These are phyloP conservation scores for Notospermus geniculatus DNA, from an alignment of 1,140 invertebrate genomes.

Conservation along the genomic window DNA sequence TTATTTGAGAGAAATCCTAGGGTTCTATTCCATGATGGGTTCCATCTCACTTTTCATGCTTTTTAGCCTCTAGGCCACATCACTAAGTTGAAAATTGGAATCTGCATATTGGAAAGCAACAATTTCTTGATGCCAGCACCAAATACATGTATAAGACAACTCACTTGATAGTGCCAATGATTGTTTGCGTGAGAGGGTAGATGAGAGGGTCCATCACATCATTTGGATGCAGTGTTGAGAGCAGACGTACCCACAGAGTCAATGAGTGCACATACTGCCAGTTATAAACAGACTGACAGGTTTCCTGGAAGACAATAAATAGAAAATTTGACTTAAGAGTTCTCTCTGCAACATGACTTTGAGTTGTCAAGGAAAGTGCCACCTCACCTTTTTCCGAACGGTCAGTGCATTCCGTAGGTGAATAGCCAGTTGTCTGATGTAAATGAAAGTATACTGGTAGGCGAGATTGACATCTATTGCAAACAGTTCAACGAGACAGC, in stretches of 20 bases:
- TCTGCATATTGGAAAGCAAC: too few species aligned
- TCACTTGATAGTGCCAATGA: conserved; percentile 57
- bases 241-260: conserved; percentile 73
- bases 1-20: too few species aligned
- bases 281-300: conserved; percentile 91
- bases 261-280: conserved; percentile 96
- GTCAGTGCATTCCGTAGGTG: conserved; percentile 91
- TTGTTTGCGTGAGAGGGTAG: conserved; percentile 91
- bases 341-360: too few species aligned
- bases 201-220: conserved; percentile 75
- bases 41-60: too few species aligned
- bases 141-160: too few species aligned
- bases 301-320: conserved; percentile 63
- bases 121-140: too few species aligned
- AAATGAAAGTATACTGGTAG: conserved; percentile 92
- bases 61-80: too few species aligned
- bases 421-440: conserved; percentile 94
- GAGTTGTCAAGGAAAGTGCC: too few species aligned
- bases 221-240: conserved; percentile 39
- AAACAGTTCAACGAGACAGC: conserved; percentile 89
- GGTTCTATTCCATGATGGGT: too few species aligned
- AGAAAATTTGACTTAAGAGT: too few species aligned
- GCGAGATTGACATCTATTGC: conserved; percentile 74
- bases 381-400: conserved; percentile 79
- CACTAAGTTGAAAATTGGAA: too few species aligned